phyloP scores from a whole-genome alignment of 2,113 vertebrate species.

The Chrysemys picta region DNA sequence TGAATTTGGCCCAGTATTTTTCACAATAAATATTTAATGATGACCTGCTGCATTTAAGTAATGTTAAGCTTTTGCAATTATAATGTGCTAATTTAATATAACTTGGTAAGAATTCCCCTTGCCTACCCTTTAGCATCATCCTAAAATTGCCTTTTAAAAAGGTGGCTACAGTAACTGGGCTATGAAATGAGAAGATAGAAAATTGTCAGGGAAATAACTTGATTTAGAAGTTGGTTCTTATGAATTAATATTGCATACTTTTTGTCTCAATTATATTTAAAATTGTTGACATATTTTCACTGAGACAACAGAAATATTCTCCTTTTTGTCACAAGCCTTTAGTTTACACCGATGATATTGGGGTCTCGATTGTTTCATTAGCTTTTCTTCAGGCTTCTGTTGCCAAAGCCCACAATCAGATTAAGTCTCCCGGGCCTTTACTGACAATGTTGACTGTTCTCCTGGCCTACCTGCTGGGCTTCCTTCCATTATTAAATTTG shows the following conservation, averaged over 20 bases:
- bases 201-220: neutral
- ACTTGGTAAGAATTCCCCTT: neutral
- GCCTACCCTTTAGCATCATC: neutral
- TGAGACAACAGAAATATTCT: neutral
- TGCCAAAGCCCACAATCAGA: neutral
- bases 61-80: neutral
- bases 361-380: neutral
- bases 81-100: neutral
- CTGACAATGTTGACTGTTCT: neutral
- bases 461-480: neutral
- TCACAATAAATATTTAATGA: neutral
- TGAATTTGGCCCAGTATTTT: neutral
- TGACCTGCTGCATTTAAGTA: neutral
- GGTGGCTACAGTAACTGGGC: fast-evolving
- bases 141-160: neutral
- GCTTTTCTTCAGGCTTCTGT: slow-evolving; percentile 5
- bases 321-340: neutral
- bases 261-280: neutral
- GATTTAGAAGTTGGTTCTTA: neutral
- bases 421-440: neutral
- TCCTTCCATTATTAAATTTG: slow-evolving; percentile 6
- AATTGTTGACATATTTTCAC: neutral
- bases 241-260: neutral
- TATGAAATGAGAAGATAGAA: neutral
- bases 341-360: neutral